Evolutionary conservation across 2,797 vertebrate genomes (phyloP).

Genomic region (Xyrichtys novacula): DNA sequence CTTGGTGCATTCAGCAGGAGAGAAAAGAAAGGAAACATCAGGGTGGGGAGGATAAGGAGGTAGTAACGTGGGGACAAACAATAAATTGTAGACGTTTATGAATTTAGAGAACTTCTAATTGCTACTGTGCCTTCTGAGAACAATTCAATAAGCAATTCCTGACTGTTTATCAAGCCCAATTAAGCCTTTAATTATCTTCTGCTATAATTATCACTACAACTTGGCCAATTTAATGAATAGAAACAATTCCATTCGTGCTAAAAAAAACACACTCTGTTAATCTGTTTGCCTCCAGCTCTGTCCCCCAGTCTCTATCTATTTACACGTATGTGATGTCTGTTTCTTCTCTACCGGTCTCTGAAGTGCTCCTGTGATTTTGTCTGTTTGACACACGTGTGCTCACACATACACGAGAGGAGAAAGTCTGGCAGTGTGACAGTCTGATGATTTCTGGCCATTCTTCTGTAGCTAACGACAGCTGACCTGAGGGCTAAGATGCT

Average conservation of each 20-base stretch:
- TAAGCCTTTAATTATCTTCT: conserved; percentile 71
- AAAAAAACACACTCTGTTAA: conserved; percentile 39
- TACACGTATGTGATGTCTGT: conserved; percentile 9
- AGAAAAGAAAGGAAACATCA: too few species aligned
- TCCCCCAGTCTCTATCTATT: conserved; percentile 12
- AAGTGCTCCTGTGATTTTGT: conserved; percentile 36
- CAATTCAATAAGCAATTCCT: conserved; percentile 73
- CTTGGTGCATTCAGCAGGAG: too few species aligned
- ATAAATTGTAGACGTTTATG: conserved; percentile 41
- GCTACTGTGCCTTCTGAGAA: conserved; percentile 56
- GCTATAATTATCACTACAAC: conserved; percentile 67
- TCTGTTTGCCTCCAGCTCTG: conserved; percentile 14
- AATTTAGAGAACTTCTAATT: conserved; percentile 69
- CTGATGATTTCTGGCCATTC: conserved; percentile 62
- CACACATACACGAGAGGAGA: conserved; percentile 29
- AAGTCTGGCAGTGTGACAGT: conserved; percentile 39
- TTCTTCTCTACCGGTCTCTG: conserved; percentile 13
- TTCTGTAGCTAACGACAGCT: conserved; percentile 66
- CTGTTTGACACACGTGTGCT: conserved; percentile 28
- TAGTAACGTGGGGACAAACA: conserved; percentile 19
- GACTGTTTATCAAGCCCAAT: conserved; percentile 75
- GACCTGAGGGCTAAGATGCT: conserved; percentile 73
- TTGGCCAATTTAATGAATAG: conserved; percentile 59
- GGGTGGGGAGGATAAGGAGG: background rate
- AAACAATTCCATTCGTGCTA: conserved; percentile 60